Evolutionary conservation across 2,113 vertebrate species (phyloP), one percentile per base, ranked within the genome.

Genomic region (Nerophis lumbriciformis): DNA sequence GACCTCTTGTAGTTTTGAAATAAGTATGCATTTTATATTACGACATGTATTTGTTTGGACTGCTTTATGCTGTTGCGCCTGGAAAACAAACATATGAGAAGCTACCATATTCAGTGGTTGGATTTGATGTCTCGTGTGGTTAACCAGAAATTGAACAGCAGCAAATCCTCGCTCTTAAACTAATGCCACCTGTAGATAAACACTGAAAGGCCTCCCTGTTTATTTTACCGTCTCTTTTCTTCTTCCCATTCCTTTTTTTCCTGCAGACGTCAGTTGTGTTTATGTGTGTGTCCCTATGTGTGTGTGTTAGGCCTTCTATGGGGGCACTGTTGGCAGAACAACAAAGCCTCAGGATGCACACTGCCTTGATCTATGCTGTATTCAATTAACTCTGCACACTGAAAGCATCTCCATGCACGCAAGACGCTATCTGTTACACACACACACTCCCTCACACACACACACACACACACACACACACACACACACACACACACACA

Each of bases 381-480:
- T 87, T 88, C 81, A 83, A 88, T 88, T 89, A 88, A 84, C 65
- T 75, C 70, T 21, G 63, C 62, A 66, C 73, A 73, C 72, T 79
- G 81, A 77, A 81, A 84, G 80, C 69, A 65, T 69, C 79, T 75
- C 67, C 69, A 71, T 59, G 66, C 61, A 71, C 57, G 67, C 71
- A 71, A 56, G 59, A 61, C 63, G 35, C 45, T 45, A 52, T 65
- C 63, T 65, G 53, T 59, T 50, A 13, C 66, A 55, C 66, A 61
- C 66, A 42, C 59, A 13, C 58, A 72, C 19, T 19, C 19, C 19
- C 19, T 19, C 61, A 60, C 64, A 72, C 64, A 55, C 61, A 49
- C 69, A 49, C 53, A 65, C 58, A 67, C 58, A 72, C 61, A 60
- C 59, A 13, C 58, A 72, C 61, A 60, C 64, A 72, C 64, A 55